Base-by-base conservation (phyloP, 2,113 vertebrate species). In the Coryphaenoides rupestris region DNA sequence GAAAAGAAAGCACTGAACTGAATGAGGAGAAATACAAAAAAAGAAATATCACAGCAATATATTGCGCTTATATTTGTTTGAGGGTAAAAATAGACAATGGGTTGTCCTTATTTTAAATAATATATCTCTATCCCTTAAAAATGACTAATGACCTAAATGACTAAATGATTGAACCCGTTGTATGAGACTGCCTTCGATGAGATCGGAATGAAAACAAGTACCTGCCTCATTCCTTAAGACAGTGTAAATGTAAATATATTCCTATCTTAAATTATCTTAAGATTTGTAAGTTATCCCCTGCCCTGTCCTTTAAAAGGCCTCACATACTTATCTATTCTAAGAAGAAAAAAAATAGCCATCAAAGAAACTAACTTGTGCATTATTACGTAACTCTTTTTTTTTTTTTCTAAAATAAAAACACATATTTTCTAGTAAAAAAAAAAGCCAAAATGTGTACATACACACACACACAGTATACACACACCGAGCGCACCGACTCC, bases 181-280 rank as follows among this genome's bases (percentile, higher is more conserved):
- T 21, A 65, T 57, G 13, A 47, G 19, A 23, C 22, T 55, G 40
- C 59, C 40, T 67, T 72, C 62, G 60, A 33, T 21, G 26, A 53
- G 5, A 13, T 53, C 49, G 5, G 40, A 19, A 21, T 14, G 9
- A 23, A 55, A 55, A 19, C 16, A 58, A 58, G n/a, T 17, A 58
- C 16, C 24, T 58, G 17, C 56, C 23, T 33, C 56, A 33, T 58
- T 58, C 56, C 56, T 58, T 57, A 33, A 40, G 56, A 16, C 56
- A 33, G 15, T 58, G 26, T 69, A 46, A 33, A 63, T 73, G 58
- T 78, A 72, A 65, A 76, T 68, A 59, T 63, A 22, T 57, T 19
- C 21, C 21, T 69, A 59, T 63, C 55, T 57, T 19, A 55, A 55
- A 52, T 59, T 75, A 4, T 73, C 52, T 73, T 5, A 22, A 65